These are phyloP conservation scores for Mastomys coucha DNA, from an alignment of 2,113 vertebrate species.

Conservation along the genomic window DNA sequence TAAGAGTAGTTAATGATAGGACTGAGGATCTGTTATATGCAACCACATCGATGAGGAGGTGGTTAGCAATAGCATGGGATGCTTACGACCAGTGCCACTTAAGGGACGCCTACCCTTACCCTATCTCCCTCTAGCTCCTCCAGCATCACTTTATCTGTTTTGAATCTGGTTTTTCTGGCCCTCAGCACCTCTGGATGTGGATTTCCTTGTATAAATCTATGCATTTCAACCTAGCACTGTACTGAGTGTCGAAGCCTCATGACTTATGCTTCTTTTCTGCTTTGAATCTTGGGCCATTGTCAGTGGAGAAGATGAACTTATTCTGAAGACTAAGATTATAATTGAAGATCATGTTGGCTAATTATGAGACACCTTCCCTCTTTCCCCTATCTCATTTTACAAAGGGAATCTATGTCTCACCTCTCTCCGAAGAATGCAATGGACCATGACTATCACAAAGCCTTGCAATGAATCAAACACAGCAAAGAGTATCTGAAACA, in stretches of 20 bases:
- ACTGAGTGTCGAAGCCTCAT: not conserved
- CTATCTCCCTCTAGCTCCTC: not conserved
- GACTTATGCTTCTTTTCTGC: not conserved
- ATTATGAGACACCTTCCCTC: not conserved
- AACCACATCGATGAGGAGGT: not conserved
- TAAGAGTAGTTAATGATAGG: not conserved
- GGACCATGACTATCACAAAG: constrained; percentile 99
- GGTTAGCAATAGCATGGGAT: not conserved
- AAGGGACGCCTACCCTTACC: not conserved
- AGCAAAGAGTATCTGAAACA: constrained; percentile 99
- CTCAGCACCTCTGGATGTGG: not conserved
- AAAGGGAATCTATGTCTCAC: constrained; percentile 85
- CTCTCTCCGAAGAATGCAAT: constrained; percentile 98
- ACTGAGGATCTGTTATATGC: not conserved
- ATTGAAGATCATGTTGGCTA: not conserved
- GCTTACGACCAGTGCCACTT: not conserved
- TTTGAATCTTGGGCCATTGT: not conserved
- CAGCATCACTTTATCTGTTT: not conserved
- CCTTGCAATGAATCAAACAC: constrained; percentile 99
- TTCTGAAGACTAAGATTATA: constrained; percentile 23
- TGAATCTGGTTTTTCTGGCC: not conserved
- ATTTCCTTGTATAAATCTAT: not conserved
- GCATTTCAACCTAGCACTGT: not conserved
- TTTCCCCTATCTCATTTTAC: not conserved
- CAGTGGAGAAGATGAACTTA: not conserved